phyloP scores from a whole-genome alignment of 2,888 invertebrate species.

The Oligia fasciuncula region DNA sequence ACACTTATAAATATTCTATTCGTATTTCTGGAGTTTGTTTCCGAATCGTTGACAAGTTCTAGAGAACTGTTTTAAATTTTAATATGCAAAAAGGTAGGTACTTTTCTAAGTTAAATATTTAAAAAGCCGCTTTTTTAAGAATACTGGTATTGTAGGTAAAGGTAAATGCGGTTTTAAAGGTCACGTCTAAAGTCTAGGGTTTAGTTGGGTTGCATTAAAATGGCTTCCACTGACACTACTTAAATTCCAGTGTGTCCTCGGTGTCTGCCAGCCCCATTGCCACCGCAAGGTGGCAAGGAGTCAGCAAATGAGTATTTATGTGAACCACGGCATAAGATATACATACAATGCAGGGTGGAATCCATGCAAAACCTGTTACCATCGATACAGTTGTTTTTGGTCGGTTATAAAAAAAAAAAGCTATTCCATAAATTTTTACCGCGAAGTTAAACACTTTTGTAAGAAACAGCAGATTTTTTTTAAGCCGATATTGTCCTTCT shows the following conservation, averaged over 20 bases:
- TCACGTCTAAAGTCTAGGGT: background rate
- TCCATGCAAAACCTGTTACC: background rate
- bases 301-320: too few relatives aligned
- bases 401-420: background rate
- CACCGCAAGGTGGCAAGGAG: too few relatives aligned
- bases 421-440: too few relatives aligned
- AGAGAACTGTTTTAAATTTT: background rate
- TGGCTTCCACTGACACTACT: background rate
- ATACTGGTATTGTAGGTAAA: background rate
- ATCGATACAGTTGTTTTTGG: too few relatives aligned
- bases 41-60: background rate
- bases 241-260: background rate
- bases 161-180: background rate
- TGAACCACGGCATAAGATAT: background rate
- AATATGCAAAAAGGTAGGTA: background rate
- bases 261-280: background rate
- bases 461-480: too few relatives aligned
- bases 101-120: background rate
- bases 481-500: too few relatives aligned
- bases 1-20: constrained; percentile 3
- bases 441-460: too few relatives aligned
- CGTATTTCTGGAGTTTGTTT: constrained; percentile 6
- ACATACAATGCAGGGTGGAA: background rate
- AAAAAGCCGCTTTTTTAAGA: background rate
- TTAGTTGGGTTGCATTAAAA: background rate